Base-by-base conservation (phyloP, 2,888 invertebrate genomes). In the Drosophila pseudotakahashii region DNA sequence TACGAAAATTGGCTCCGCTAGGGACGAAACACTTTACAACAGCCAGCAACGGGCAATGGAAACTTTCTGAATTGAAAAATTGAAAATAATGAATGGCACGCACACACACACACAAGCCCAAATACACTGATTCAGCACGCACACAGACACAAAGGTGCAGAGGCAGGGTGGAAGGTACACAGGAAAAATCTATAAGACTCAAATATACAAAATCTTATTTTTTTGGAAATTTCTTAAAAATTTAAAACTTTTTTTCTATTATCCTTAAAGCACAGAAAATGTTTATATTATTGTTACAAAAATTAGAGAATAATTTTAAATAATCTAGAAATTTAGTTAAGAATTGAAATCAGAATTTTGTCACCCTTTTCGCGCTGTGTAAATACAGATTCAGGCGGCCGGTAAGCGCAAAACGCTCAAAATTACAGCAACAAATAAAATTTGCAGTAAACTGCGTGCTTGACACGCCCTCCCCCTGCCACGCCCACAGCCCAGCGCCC, bases 361-460 rank as follows among this genome's bases (percentile, higher is more conserved):
- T 30, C 30, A 1, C 2, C 7, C 1, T 19, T 42, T 59, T 26
- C 9, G 41, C n/a, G 7, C 45, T 11, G 39, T 32, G 70, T 34
- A 47, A 32, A 60, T 41, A 10, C 63, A 55, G 47, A 60, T 71
- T 72, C 51, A 19, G 63, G 45, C 54, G 54, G 53, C 64, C 59
- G 71, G 78, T 76, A 75, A 75, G 58, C 78, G 72, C 76, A 82
- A 88, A 88, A 75, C 80, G 78, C 79, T 89, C 78, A 80, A 81
- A 81, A 82, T 88, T 88, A 81, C 76, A 72, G 77, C 73, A 75
- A 80, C 76, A 85, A 88, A 84, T 85, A 85, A 69, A 82, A 87
- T 76, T 81, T 71, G 75, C 74, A 64, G 72, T 66, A 68, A 73
- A 64, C 76, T 75, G 74, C 63, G 74, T 73, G 77, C 61, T 48